These are phyloP conservation scores for Pseudococcus viburni DNA, from an alignment of 2,888 invertebrate genomes.

Conservation along the genomic window DNA sequence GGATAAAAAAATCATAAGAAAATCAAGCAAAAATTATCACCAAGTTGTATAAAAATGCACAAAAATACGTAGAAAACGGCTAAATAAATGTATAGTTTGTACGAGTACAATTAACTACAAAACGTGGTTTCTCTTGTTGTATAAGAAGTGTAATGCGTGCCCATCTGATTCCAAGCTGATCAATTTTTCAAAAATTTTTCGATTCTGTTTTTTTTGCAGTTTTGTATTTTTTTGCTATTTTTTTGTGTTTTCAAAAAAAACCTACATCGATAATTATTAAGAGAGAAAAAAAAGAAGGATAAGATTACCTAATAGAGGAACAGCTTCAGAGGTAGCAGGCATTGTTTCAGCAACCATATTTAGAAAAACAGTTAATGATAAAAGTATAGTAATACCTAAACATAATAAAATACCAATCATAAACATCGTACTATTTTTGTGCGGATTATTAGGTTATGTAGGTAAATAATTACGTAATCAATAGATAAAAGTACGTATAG, in stretches of 20 bases:
- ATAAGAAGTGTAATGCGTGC: conserved; percentile 56
- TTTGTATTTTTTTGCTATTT: conserved; percentile 1
- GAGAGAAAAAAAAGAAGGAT: conserved; percentile 20
- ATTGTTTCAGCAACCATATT: conserved; percentile 99
- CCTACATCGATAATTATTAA: conserved; percentile 22
- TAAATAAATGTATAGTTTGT: conserved; percentile 35
- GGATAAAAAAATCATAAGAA: conserved; percentile 42
- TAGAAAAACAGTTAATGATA: conserved; percentile 97
- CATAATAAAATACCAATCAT: conserved; percentile 68
- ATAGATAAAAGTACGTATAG: neutral
- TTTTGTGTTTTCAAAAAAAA: neutral
- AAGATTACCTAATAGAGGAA: conserved; percentile 82
- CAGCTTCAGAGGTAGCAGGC: conserved; percentile 97
- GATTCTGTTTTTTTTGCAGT: neutral
- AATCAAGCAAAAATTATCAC: conserved; percentile 17
- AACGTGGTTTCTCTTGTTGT: conserved; percentile 1
- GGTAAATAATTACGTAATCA: conserved; percentile 43
- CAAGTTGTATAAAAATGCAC: conserved; percentile 5
- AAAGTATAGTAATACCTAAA: conserved; percentile 94
- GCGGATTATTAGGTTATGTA: conserved; percentile 36
- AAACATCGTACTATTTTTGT: conserved; percentile 47
- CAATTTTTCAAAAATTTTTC: conserved; percentile 25
- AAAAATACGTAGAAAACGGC: conserved; percentile 35
- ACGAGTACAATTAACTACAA: conserved; percentile 17
- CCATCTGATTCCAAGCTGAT: conserved; percentile 64